These are phyloP conservation scores for Biston stratarius DNA, from an alignment of 2,888 invertebrate species.

Conservation along the genomic window DNA sequence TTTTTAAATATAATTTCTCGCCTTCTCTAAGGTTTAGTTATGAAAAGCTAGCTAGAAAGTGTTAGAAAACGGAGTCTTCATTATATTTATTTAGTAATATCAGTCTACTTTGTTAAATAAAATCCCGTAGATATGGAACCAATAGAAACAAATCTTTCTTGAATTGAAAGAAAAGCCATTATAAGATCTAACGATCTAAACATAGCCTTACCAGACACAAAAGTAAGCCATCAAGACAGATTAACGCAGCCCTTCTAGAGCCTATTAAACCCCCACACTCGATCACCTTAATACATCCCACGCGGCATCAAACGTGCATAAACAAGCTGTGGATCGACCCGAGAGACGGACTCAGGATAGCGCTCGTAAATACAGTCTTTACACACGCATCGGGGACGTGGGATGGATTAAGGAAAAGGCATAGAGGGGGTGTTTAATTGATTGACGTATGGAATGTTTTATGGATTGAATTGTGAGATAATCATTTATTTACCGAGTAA, in stretches of 20 bases:
- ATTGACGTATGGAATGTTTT: not conserved
- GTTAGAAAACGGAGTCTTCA: too few species aligned
- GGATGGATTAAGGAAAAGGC: conserved; percentile 27
- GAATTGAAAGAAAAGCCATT: not conserved
- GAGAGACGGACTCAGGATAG: conserved; percentile 53
- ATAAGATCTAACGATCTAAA: conserved; percentile 5
- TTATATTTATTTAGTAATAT: too few species aligned
- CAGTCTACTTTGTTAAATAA: too few species aligned
- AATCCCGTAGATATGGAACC: too few species aligned
- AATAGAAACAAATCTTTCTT: not conserved
- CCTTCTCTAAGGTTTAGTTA: too few species aligned
- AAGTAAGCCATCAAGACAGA: conserved; percentile 13
- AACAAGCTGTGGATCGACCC: conserved; percentile 50
- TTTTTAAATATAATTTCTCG: too few species aligned
- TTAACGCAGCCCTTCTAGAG: conserved; percentile 19
- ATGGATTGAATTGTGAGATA: not conserved
- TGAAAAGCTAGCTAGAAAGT: too few species aligned
- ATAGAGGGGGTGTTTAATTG: not conserved
- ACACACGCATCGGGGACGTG: conserved; percentile 44
- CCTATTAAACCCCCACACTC: conserved; percentile 31
- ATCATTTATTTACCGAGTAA: not conserved
- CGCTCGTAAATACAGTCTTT: conserved; percentile 58
- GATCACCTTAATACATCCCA: conserved; percentile 45
- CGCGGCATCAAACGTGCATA: conserved; percentile 44
- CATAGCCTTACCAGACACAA: conserved; percentile 4